phyloP scores from a whole-genome alignment of 2,113 vertebrate species.

The Aythya baeri region DNA sequence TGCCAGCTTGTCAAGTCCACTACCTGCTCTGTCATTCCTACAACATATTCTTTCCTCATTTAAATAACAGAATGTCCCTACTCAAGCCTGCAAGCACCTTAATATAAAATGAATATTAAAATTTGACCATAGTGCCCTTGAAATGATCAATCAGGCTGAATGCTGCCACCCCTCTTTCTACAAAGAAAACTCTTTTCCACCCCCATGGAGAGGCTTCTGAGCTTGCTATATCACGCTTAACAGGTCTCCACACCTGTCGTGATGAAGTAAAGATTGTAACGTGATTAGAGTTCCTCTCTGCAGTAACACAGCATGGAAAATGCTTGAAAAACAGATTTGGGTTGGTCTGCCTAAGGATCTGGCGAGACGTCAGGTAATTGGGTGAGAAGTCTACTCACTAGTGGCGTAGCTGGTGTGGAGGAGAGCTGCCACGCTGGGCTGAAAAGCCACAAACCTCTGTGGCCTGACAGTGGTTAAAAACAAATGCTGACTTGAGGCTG shows the following conservation, averaged over 20 bases:
- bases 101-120: constrained; percentile 50
- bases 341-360: background rate
- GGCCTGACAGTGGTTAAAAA: background rate
- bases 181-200: background rate
- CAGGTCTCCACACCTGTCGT: background rate
- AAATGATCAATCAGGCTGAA: constrained; percentile 26
- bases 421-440: background rate
- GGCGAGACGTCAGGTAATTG: background rate
- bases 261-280: background rate
- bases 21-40: background rate
- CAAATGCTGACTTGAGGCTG: background rate
- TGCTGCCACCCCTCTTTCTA: background rate
- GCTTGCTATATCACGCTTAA: background rate
- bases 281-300: background rate
- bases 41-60: background rate
- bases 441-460: background rate
- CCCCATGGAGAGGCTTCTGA: background rate
- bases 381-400: background rate
- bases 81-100: constrained; percentile 3
- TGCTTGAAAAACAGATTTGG: background rate
- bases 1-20: background rate
- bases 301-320: background rate
- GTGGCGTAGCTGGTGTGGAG: background rate
- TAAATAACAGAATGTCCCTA: constrained; percentile 14
- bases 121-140: constrained; percentile 23